Evolutionary conservation across 2,888 invertebrate species (phyloP), one percentile per base, ranked within the genome.

Genomic region (Limnephilus rhombicus): DNA sequence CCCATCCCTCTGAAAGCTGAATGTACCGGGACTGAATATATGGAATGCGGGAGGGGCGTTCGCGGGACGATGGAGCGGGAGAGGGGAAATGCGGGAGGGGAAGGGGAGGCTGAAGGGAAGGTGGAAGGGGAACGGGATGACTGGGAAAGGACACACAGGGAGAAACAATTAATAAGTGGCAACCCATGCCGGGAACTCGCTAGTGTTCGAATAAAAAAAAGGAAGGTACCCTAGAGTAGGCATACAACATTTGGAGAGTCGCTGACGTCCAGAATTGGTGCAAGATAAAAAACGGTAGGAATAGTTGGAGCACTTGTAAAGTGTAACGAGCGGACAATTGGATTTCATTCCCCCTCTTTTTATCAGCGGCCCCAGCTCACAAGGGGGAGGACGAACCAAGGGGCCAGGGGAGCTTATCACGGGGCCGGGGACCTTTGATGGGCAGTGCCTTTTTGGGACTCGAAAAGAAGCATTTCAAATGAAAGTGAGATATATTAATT

Each of bases 241-340:
- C 24, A n/a, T 4, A 24, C 5, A 34, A 83, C 83, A 83, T 83
- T 83, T 83, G 86, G 86, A 37, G 49, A 86, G n/a, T 68, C 68
- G 29, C 15, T 29, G 29, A 49, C n/a, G 86, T 15, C 41, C 37
- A 83, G 86, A n/a, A 45, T 37, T 37, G 45, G 85, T 29, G 87
- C 49, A 37, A 29, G 68, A 68, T 68, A 68, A 68, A 68, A 24
- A 68, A 68, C 68, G 68, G 68, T 24, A 9, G 68, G 68, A 68
- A 68, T 24, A 53, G 31, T n/a, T 24, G 89, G 81, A 80, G 80
- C 95, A 94, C 94, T 94, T 92, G 94, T 83, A 68, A 83, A 91
- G 49, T 88, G 91, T 96, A 96, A 96, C 96, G 94, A 96, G 95
- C 95, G 95, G 96, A 96, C 96, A 96, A 96, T 96, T 96, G 96